A percentile compares a stretch with the other conserved stretches of the same genome.
Conservation (phyloP, 2,113 vertebrate genomes). For the Centropus bengalensis region DNA sequence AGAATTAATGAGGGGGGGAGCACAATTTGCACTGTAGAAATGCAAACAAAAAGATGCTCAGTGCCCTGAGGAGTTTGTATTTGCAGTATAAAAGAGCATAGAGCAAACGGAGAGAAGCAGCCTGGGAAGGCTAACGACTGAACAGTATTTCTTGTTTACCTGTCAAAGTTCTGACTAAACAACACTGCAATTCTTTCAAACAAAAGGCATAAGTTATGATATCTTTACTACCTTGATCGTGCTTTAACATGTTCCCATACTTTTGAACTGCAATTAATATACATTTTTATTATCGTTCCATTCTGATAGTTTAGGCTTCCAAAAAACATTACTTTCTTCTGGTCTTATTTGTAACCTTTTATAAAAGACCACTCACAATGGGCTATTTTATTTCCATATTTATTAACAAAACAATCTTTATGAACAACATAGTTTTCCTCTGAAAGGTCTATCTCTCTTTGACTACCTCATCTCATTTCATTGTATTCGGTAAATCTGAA, state of each 20-base stretch:
- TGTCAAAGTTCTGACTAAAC: not conserved
- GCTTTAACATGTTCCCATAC: not conserved
- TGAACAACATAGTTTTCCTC: slow-evolving; percentile 15
- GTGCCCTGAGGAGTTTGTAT: not conserved
- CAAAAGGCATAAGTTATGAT: not conserved
- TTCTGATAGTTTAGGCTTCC: slow-evolving; percentile 10
- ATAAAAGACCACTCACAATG: not conserved
- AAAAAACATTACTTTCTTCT: slow-evolving; percentile 4
- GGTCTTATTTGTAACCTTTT: slow-evolving; percentile 10
- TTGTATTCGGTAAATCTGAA: not conserved
- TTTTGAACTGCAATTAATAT: not conserved
- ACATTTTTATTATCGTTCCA: not conserved
- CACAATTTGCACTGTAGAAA: not conserved
- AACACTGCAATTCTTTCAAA: not conserved
- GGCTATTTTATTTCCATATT: not conserved
- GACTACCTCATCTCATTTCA: not conserved
- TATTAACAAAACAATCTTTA: slow-evolving; percentile 21
- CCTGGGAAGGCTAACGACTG: not conserved
- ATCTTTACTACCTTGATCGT: not conserved
- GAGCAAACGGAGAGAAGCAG: not conserved
- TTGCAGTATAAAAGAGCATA: not conserved
- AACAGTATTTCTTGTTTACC: not conserved
- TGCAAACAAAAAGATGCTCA: not conserved
- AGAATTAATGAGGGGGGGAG: not conserved
- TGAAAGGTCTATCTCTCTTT: not conserved